Conservation (phyloP, 2,888 invertebrate genomes). For the Leptinotarsa haldemani region DNA sequence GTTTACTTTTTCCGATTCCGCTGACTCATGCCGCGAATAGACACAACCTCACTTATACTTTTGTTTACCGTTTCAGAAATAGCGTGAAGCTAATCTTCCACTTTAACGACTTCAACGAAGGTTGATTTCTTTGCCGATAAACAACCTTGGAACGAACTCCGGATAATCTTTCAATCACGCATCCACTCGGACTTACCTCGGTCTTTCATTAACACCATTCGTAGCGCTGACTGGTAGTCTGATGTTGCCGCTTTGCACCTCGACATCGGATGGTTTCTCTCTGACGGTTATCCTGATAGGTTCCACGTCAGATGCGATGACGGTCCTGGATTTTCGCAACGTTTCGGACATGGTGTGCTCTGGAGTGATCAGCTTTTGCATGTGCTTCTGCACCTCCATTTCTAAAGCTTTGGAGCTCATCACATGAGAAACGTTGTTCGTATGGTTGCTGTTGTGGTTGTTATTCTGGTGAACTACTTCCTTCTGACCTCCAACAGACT, state of each 20-base stretch:
- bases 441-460: constrained; percentile 39
- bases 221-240: constrained; percentile 57
- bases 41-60: background rate
- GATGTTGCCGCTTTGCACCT: constrained; percentile 65
- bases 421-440: constrained; percentile 52
- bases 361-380: constrained; percentile 55
- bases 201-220: constrained; percentile 60
- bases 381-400: constrained; percentile 56
- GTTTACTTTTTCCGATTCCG: background rate
- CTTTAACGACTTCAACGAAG: constrained; percentile 13
- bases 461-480: constrained; percentile 20
- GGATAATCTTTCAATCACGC: constrained; percentile 23
- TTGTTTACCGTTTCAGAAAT: constrained; percentile 18
- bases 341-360: constrained; percentile 50
- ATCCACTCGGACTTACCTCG: constrained; percentile 59
- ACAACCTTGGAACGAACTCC: constrained; percentile 24
- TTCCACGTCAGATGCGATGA: constrained; percentile 62
- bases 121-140: constrained; percentile 14
- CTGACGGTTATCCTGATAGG: constrained; percentile 64
- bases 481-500: constrained; percentile 8
- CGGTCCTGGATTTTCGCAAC: constrained; percentile 58
- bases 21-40: constrained; percentile 7
- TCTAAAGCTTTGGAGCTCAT: constrained; percentile 54
- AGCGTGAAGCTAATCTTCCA: constrained; percentile 17
- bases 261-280: constrained; percentile 62